phyloP scores from a whole-genome alignment of 2,888 invertebrate species.

The Xylota segnis region DNA sequence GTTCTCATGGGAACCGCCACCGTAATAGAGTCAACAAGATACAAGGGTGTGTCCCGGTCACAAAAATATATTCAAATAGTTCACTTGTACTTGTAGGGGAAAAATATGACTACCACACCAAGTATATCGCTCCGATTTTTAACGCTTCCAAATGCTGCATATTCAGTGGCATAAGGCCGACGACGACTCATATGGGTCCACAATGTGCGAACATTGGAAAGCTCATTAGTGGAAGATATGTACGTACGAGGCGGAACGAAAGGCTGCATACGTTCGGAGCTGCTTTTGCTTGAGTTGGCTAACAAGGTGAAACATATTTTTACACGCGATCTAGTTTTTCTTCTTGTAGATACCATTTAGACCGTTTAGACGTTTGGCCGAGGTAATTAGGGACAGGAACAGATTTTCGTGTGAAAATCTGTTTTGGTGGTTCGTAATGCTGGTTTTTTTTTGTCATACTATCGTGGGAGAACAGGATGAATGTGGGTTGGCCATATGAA shows the following conservation, averaged over 20 bases:
- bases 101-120: slow-evolving; percentile 10
- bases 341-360: slow-evolving; percentile 31
- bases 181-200: slow-evolving; percentile 23
- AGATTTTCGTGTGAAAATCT: slow-evolving; percentile 77
- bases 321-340: slow-evolving; percentile 79
- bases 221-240: slow-evolving; percentile 74
- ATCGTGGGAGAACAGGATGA: slow-evolving; percentile 23
- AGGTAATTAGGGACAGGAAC: slow-evolving; percentile 64
- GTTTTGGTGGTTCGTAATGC: slow-evolving; percentile 33
- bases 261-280: slow-evolving; percentile 78
- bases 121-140: slow-evolving; percentile 59
- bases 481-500: background rate
- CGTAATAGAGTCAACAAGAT: slow-evolving; percentile 63
- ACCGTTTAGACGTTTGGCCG: slow-evolving; percentile 48
- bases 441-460: slow-evolving; percentile 18
- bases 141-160: slow-evolving; percentile 50
- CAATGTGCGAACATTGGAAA: slow-evolving; percentile 68
- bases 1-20: slow-evolving; percentile 66
- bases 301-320: slow-evolving; percentile 84
- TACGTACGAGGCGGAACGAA: slow-evolving; percentile 76
- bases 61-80: slow-evolving; percentile 15
- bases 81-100: slow-evolving; percentile 47
- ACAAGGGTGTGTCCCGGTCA: slow-evolving; percentile 52
- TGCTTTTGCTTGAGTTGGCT: slow-evolving; percentile 80
- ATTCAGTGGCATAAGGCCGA: slow-evolving; percentile 58